Conservation (phyloP, 2,113 vertebrate genomes). For the Anhinga anhinga region DNA sequence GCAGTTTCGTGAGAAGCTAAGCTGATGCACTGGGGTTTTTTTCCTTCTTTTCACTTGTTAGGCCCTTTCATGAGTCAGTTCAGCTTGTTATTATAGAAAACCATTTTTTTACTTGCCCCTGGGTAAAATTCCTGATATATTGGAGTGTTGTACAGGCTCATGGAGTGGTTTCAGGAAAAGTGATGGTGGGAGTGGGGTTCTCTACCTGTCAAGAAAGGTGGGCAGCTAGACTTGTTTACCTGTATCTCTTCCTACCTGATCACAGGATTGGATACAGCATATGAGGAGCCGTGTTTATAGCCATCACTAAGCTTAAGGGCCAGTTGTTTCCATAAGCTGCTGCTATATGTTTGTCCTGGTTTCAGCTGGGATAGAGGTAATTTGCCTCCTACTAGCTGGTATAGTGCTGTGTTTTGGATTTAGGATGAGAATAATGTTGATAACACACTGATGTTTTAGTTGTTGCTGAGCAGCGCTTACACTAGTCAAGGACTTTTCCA, state of each 20-base stretch:
- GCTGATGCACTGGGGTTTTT: background rate
- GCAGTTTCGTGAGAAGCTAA: background rate
- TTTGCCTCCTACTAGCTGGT: too few species aligned
- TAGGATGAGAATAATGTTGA: too few species aligned
- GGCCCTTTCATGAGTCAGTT: background rate
- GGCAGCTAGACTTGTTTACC: background rate
- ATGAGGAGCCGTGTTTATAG: background rate
- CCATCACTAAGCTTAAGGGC: background rate
- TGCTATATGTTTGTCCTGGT: background rate
- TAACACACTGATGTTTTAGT: too few species aligned
- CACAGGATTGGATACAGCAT: background rate
- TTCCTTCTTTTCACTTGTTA: background rate
- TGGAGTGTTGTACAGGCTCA: background rate
- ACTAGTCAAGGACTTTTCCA: too few species aligned
- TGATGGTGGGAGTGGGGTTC: background rate
- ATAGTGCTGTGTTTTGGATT: too few species aligned
- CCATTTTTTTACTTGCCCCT: background rate
- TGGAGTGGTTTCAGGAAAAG: background rate
- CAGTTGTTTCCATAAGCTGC: background rate
- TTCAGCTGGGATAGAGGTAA: too few species aligned
- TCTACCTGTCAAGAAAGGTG: background rate
- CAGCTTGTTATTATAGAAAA: background rate
- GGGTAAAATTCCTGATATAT: background rate
- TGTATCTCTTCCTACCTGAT: background rate
- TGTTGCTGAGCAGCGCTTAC: too few species aligned